Base-by-base conservation (phyloP, 2,797 vertebrate genomes). In the Micropoecilia bifurca region DNA sequence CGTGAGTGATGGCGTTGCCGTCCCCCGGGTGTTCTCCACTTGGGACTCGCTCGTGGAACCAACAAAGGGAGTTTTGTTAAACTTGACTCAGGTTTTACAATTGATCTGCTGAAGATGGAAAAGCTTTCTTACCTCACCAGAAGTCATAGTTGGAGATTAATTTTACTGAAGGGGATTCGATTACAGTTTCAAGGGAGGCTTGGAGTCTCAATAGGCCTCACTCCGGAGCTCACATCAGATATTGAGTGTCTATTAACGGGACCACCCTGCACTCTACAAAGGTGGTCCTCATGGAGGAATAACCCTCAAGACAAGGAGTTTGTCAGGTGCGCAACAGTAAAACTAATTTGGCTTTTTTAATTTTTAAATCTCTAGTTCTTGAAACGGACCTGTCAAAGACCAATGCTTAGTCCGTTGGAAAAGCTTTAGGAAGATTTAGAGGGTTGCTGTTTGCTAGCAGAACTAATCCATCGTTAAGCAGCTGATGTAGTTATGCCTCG, bases 381-480 rank as follows among this genome's bases (percentile, higher is more conserved):
- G 68, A 71, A 46, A 45, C 45, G 13, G 41, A 45, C 41, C 41
- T 71, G 25, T 71, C 41, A 46, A 71, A 71, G 25, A 46, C 25
- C 25, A 16, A 41, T n/a, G 12, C 41, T 71, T 46, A 71, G 25
- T 45, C 68, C 12, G 28, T 45, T 45, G n/a, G n/a, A 71, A 71
- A 71, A 28, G 41, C 12, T 71, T 46, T 71, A 43, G 41, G 43
- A 28, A n/a, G 68, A 71, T 16, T 46, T 71, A 16, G 1, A 45
- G 41, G 41, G 45, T 71, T 71, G 68, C 25, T 46, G 6, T 33
- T 46, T 63, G 46, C 78, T 14, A 57, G 33, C 68, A 75, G 53
- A 57, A 59, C 8, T 59, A 79, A 47, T 79, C 68, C n/a, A 80
- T 1, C 41, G 20, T 30, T 28, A 74, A 43, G 22, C 73, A 57